These are phyloP conservation scores for Meloidogyne floridensis DNA, from an alignment of 1,140 invertebrate genomes.

Conservation along the genomic window DNA sequence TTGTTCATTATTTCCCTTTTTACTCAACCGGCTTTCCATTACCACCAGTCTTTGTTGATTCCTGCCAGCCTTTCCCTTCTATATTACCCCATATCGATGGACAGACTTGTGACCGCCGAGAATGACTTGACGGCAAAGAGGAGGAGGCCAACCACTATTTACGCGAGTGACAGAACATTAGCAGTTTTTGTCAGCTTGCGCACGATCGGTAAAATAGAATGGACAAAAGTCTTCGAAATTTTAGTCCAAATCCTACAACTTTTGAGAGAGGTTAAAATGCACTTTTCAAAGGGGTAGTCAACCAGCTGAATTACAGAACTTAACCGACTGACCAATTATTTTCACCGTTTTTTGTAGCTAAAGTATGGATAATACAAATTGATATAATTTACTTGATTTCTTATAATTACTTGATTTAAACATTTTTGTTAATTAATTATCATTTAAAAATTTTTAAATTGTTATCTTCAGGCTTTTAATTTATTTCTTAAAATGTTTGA, in stretches of 20 bases:
- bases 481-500: constrained; percentile 42
- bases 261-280: background rate
- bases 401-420: background rate
- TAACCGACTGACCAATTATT: background rate
- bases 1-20: background rate
- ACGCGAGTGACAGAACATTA: background rate
- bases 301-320: background rate
- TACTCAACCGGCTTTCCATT: background rate
- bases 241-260: background rate
- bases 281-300: background rate
- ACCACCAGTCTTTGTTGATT: background rate
- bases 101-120: background rate
- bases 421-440: too few relatives aligned
- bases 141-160: background rate
- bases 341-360: background rate
- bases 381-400: background rate
- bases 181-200: background rate
- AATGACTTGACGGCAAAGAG: background rate
- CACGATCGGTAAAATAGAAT: background rate
- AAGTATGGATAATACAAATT: background rate
- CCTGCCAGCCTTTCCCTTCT: constrained; percentile 8
- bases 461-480: background rate
- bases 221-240: background rate
- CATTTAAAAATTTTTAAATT: background rate
- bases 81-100: background rate